A percentile compares a stretch with the other conserved stretches of the same genome.
phyloP scores from a whole-genome alignment of 1,140 invertebrate species.

The Tetramorium parvispinum region DNA sequence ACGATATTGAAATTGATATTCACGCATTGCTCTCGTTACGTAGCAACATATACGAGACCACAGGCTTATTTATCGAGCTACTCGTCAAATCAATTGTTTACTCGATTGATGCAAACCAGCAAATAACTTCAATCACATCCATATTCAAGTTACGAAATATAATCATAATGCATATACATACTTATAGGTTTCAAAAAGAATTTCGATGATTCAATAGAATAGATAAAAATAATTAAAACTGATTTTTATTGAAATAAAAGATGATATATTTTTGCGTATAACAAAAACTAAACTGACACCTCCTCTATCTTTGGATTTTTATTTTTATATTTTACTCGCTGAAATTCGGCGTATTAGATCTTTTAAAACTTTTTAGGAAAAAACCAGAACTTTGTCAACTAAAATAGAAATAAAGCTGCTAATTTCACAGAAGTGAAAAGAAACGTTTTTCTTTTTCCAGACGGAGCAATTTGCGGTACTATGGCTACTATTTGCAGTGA shows the following conservation, averaged over 20 bases:
- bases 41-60: conserved; percentile 8
- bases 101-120: neutral
- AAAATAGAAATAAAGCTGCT: neutral
- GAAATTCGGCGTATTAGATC: neutral
- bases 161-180: neutral
- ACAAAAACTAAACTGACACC: neutral
- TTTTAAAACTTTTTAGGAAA: neutral
- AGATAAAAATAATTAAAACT: neutral
- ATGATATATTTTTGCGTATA: neutral
- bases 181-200: neutral
- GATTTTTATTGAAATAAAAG: neutral
- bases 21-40: neutral
- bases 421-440: neutral
- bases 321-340: neutral
- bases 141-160: conserved; percentile 2
- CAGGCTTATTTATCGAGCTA: neutral
- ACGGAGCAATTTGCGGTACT: conserved; percentile 95
- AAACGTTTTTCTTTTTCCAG: conserved; percentile 87
- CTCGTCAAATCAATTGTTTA: neutral
- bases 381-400: neutral
- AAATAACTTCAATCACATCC: conserved; percentile 3
- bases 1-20: conserved; percentile 44
- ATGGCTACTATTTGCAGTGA: conserved; percentile 94
- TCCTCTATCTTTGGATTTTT: neutral
- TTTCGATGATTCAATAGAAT: neutral